phyloP scores from a whole-genome alignment of 2,113 vertebrate species.

The Crotalus tigris region DNA sequence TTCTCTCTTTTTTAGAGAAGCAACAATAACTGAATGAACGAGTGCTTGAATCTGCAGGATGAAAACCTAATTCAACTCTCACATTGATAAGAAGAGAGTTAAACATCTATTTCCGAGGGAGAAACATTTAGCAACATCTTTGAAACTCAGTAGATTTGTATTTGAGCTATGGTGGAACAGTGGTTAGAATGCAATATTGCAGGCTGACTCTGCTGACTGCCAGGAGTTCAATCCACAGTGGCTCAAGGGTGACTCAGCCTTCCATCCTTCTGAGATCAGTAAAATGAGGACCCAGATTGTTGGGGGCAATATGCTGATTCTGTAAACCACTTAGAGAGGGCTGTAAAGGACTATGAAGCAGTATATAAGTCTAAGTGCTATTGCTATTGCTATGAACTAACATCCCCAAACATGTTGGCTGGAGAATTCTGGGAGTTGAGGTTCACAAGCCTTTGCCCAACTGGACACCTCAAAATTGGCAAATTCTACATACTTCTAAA shows the following conservation, averaged over 20 bases:
- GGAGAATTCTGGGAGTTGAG: background rate
- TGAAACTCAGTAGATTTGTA: background rate
- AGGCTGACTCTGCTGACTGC: background rate
- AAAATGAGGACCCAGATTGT: background rate
- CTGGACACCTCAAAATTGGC: background rate
- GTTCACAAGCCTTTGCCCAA: background rate
- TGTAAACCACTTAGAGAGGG: background rate
- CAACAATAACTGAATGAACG: background rate
- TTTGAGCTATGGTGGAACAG: background rate
- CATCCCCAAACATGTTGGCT: background rate
- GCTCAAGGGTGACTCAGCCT: background rate
- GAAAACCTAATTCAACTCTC: background rate
- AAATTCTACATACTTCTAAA: background rate
- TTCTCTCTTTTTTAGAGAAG: background rate
- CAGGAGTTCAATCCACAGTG: background rate
- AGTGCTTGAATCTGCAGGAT: background rate
- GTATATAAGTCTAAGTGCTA: background rate
- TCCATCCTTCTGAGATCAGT: background rate
- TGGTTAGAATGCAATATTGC: background rate
- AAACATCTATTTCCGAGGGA: background rate
- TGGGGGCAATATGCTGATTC: background rate
- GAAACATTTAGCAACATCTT: background rate
- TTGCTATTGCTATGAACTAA: background rate
- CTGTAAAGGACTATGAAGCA: background rate
- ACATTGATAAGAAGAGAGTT: background rate